Percentiles rank a stretch among this genome's conserved stretches.
These are phyloP conservation scores for Xestia ashworthii DNA, from an alignment of 2,888 invertebrate species.

Conservation along the genomic window DNA sequence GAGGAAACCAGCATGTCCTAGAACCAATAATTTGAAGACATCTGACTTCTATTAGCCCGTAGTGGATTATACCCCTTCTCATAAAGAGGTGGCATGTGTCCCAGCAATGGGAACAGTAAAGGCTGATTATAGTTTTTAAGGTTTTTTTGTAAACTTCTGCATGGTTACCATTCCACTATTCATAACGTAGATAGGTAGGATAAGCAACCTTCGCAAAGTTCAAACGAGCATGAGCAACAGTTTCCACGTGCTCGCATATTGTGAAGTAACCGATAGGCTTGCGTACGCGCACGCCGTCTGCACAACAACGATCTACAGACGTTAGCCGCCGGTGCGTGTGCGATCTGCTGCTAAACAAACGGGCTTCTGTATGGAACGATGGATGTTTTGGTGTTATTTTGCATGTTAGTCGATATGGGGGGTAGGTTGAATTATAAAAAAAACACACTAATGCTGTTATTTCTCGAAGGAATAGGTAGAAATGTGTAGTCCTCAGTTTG, in stretches of 20 bases:
- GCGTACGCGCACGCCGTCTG: conserved; percentile 73
- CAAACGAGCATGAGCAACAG: conserved; percentile 73
- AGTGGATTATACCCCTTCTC: too few species aligned
- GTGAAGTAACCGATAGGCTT: conserved; percentile 82
- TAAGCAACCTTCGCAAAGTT: conserved; percentile 40
- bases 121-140: too few species aligned
- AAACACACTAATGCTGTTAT: neutral
- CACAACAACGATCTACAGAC: conserved; percentile 73
- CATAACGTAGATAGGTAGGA: neutral
- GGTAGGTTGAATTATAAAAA: neutral
- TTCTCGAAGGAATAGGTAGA: neutral
- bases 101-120: too few species aligned
- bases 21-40: too few species aligned
- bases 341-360: conserved; percentile 48
- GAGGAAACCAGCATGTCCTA: too few species aligned
- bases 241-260: conserved; percentile 75
- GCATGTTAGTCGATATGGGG: conserved; percentile 23
- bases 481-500: neutral
- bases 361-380: conserved; percentile 49
- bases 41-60: too few species aligned
- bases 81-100: too few species aligned
- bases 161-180: neutral
- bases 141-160: too few species aligned
- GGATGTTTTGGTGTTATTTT: conserved; percentile 57
- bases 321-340: conserved; percentile 68